Evolutionary conservation across 1,140 invertebrate genomes (phyloP), one percentile per base, ranked within the genome.

Genomic region (Ceratitis capitata): DNA sequence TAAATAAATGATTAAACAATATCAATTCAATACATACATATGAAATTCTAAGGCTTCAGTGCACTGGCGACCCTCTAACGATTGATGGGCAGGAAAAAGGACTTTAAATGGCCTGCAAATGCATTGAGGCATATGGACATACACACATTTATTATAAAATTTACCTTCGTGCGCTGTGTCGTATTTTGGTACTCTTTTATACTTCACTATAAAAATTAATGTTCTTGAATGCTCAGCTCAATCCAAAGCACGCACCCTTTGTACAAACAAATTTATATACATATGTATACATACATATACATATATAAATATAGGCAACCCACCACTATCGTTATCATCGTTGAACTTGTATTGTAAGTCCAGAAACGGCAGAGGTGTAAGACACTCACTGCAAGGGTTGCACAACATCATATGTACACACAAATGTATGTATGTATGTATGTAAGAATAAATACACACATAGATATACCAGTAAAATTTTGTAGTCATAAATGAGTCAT

Each of bases 171-270:
- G 69, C 69, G 39, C 61, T 19, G 32, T 42, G 35, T 10, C 69
- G 32, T n/a, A 10, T 45, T 45, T 10, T 39, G 19, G 69, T 78
- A 45, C 69, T 39, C 69, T 78, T 78, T 47, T 78, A 45, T 10
- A n/a, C 69, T 7, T 16, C 39, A 39, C 26, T 45, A 39, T 78
- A 47, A 78, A 78, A 78, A 78, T 78, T 78, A 78, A 78, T 78
- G 69, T 78, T 23, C 69, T 9, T 78, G 69, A n/a, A 78, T 35
- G 39, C 45, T 14, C 14, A 35, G 39, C 19, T 39, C 3, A 32
- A 78, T 47, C 7, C 69, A n/a, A n/a, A n/a, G n/a, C 12, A 39
- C 39, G 39, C 39, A 78, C 69, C 69, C 69, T 78, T 45, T 42
- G 39, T 35, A 45, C 3, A 61, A 6, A 61, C 56, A 10, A 53